Percentiles rank a stretch among this genome's conserved stretches.
Evolutionary conservation across 1,140 invertebrate genomes (phyloP).

Genomic region (Nixonia krombeini): DNA sequence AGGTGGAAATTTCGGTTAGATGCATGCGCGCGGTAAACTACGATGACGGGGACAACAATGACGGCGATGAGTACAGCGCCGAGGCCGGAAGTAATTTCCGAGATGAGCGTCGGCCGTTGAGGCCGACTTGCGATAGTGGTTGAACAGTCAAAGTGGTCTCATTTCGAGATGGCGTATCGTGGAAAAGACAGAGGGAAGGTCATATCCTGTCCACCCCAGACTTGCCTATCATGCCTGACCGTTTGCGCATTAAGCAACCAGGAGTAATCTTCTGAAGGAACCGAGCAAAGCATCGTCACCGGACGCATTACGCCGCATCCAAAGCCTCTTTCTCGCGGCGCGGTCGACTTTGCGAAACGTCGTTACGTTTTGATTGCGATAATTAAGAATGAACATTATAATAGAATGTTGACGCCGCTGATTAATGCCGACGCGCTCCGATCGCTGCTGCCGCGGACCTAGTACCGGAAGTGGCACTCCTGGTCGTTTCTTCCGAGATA

Average conservation of each 20-base stretch:
- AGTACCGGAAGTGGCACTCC: no score
- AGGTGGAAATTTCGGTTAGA: constrained; percentile 25
- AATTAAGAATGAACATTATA: no score
- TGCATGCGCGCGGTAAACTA: constrained; percentile 30
- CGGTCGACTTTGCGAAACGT: constrained; percentile 35
- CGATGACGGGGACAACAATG: constrained; percentile 10
- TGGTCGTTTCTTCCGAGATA: constrained; percentile 8
- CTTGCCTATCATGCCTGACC: constrained; percentile 46
- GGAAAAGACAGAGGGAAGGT: constrained; percentile 62
- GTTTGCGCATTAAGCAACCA: constrained; percentile 47
- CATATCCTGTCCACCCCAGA: constrained; percentile 68
- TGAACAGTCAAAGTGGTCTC: constrained; percentile 71
- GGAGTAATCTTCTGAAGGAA: constrained; percentile 57
- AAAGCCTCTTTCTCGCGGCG: no score
- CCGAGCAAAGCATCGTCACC: constrained; percentile 31
- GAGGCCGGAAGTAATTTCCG: constrained; percentile 70
- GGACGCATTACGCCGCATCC: constrained; percentile 1
- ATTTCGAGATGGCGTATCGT: constrained; percentile 60
- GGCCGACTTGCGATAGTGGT: constrained; percentile 66
- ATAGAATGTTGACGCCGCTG: no score
- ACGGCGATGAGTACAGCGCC: constrained; percentile 38
- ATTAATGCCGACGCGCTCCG: no score
- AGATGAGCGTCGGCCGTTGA: constrained; percentile 62
- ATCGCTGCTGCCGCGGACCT: no score
- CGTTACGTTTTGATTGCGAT: no score